These are phyloP conservation scores for Mylabris phalerata DNA, from an alignment of 1,140 invertebrate species.

Conservation along the genomic window DNA sequence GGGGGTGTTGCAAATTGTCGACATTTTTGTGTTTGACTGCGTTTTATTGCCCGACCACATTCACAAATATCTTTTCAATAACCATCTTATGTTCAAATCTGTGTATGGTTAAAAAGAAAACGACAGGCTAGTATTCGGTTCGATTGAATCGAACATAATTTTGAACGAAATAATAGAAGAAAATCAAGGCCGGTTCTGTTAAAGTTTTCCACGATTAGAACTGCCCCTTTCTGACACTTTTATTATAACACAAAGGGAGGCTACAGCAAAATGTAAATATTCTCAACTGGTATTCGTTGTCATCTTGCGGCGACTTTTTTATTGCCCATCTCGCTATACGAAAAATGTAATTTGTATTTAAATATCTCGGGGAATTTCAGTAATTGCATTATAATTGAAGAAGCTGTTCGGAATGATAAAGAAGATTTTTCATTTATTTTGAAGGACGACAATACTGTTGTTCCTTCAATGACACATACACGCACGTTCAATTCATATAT, in stretches of 20 bases:
- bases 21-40: slow-evolving; percentile 27
- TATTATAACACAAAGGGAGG: slow-evolving; percentile 6
- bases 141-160: neutral
- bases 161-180: no score
- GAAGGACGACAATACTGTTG: no score
- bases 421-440: neutral
- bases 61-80: slow-evolving; percentile 23
- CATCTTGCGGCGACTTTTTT: slow-evolving; percentile 19
- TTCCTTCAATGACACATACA: no score
- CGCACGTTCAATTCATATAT: no score
- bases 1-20: slow-evolving; percentile 27
- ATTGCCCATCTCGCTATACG: slow-evolving; percentile 5
- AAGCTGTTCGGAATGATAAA: slow-evolving; percentile 12
- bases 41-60: slow-evolving; percentile 22
- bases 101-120: slow-evolving; percentile 1
- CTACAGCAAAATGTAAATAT: slow-evolving; percentile 16
- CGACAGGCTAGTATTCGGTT: neutral
- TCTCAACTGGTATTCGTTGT: slow-evolving; percentile 14
- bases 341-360: slow-evolving; percentile 25
- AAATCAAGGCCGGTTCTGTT: slow-evolving; percentile 1
- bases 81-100: slow-evolving; percentile 5
- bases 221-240: neutral
- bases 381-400: slow-evolving; percentile 28
- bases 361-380: slow-evolving; percentile 20
- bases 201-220: neutral